These are phyloP conservation scores for Sphaeramia orbicularis DNA, from an alignment of 2,797 vertebrate genomes.

Conservation along the genomic window DNA sequence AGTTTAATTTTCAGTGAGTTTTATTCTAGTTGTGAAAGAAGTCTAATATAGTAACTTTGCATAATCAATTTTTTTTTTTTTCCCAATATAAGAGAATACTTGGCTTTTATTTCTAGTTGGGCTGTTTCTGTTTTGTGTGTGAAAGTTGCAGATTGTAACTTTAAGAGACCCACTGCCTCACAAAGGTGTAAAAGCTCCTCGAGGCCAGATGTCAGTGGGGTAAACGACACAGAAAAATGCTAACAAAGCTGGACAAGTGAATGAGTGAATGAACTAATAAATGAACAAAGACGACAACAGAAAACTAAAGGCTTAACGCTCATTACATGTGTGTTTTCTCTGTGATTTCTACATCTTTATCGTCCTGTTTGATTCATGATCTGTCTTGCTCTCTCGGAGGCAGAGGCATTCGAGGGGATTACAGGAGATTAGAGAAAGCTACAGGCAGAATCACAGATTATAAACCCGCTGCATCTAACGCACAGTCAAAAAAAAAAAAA, in stretches of 20 bases:
- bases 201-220: background rate
- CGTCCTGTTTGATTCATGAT: constrained; percentile 36
- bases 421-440: constrained; percentile 77
- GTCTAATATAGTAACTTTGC: too few species aligned
- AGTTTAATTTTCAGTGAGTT: too few species aligned
- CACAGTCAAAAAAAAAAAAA: constrained; percentile 32
- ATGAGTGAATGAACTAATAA: constrained; percentile 5
- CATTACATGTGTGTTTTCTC: constrained; percentile 29
- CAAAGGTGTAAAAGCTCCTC: background rate
- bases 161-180: background rate
- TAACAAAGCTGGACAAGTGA: background rate
- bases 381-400: constrained; percentile 26
- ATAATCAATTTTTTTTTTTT: too few species aligned
- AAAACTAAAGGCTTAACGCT: constrained; percentile 10
- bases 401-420: constrained; percentile 61
- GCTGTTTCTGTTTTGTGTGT: too few species aligned
- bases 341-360: constrained; percentile 25
- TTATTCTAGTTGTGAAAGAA: too few species aligned
- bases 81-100: too few species aligned
- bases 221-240: background rate
- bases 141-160: too few species aligned
- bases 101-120: too few species aligned
- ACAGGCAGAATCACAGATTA: constrained; percentile 76
- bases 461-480: constrained; percentile 25
- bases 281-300: background rate